Conservation (phyloP, 2,888 invertebrate species). For the Apodemia mormo region DNA sequence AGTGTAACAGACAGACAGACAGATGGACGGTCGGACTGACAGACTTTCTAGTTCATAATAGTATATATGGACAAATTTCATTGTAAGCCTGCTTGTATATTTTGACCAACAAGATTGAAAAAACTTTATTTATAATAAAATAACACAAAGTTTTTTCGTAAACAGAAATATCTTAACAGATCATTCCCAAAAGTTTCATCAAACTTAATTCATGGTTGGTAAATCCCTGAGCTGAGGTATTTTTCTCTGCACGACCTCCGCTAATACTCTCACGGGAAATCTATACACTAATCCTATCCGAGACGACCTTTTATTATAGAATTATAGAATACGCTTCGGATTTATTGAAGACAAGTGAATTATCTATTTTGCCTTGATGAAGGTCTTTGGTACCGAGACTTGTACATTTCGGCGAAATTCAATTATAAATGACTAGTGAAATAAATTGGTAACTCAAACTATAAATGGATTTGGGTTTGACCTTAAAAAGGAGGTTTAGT, state of each 20-base stretch:
- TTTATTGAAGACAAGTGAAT: slow-evolving; percentile 23
- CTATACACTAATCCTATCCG: slow-evolving; percentile 14
- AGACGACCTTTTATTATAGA: slow-evolving; percentile 28
- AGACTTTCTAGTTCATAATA: too few species aligned
- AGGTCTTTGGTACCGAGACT: slow-evolving; percentile 3
- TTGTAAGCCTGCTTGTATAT: too few species aligned
- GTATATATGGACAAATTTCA: too few species aligned
- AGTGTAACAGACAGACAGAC: too few species aligned
- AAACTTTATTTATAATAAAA: too few species aligned
- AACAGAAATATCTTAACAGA: neutral
- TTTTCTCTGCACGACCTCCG: neutral
- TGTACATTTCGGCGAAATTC: neutral
- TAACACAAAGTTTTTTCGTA: too few species aligned
- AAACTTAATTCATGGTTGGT: neutral
- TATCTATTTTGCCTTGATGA: slow-evolving; percentile 16
- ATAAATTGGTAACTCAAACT: neutral
- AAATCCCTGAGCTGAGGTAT: neutral
- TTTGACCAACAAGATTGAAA: too few species aligned
- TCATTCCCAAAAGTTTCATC: neutral
- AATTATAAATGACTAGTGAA: neutral
- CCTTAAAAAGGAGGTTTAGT: neutral
- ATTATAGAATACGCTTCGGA: slow-evolving; percentile 26
- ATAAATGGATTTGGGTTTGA: neutral
- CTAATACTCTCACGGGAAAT: slow-evolving; percentile 14
- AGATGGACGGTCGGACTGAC: too few species aligned